Evolutionary conservation across 2,113 vertebrate genomes (phyloP), one percentile per base, ranked within the genome.

Genomic region (Platichthys stellatus): DNA sequence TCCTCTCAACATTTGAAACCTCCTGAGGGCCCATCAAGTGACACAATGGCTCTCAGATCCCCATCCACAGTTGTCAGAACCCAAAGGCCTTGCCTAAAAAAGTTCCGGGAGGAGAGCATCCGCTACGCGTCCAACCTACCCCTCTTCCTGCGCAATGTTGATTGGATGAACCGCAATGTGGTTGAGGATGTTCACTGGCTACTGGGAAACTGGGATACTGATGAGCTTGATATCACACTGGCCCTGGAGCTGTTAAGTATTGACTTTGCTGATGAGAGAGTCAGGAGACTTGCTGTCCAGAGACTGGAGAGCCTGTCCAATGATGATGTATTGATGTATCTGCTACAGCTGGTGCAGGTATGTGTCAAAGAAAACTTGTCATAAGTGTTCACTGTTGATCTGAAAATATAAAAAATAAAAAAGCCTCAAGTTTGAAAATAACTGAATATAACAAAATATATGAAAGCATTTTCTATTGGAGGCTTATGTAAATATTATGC

Each of bases 341-440:
- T 95, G 64, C 91, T 95, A 43, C 95, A 95, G 81, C 90, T 95
- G 62, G 94, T 95, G 20, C 95, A 95, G 93, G 95, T 95, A 83
- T 45, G 45, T 68, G 12, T 51, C 3, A 4, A 11, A 26, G 43
- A 1, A 18, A 11, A 40, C n/a, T 7, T 0, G 0, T 14, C 8
- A 38, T 18, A 68, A 6, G 17, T 43, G 12, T 62, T 3, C 13
- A 4, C 26, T 31, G 18, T 2, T 40, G 14, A 38, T 62, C 1
- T 60, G 23, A 63, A 20, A 40, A 63, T 3, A 1, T 28, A 63
- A 20, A 40, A 63, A 3, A 4, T 28, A 28, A 4, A 28, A 2
- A 28, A 28, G 26, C 26, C 26, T 28, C 26, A 28, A 28, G 26
- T 28, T 28, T 28, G 26, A 28, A 28, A 28, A 28, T 3, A 28